Conservation (phyloP, 2,797 vertebrate species). For the Paedocypris micromegethes region DNA sequence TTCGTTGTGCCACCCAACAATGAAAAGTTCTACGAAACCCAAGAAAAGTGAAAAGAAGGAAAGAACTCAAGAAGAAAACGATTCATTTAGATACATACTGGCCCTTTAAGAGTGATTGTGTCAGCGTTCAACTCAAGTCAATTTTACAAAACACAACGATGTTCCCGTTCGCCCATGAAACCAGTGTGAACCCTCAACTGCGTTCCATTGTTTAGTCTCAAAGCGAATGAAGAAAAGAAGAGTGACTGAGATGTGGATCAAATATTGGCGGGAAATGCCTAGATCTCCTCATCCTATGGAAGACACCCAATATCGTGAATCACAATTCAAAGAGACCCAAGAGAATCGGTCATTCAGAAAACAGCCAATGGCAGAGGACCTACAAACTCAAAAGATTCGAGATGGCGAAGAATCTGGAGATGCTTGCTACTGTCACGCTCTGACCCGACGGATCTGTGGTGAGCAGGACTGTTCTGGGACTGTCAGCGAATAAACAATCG, state of each 20-base stretch:
- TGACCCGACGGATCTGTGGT: conserved; percentile 30
- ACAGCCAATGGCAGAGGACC: conserved; percentile 31
- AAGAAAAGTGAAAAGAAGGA: conserved; percentile 1
- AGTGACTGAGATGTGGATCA: conserved; percentile 13
- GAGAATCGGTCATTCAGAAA: conserved; percentile 39
- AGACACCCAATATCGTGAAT: conserved; percentile 48
- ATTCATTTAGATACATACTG: conserved; percentile 15
- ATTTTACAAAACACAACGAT: not conserved
- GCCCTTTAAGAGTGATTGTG: conserved; percentile 26
- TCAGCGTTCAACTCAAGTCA: conserved; percentile 14
- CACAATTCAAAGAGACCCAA: conserved; percentile 44
- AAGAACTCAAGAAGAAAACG: conserved; percentile 3
- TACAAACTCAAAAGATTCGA: conserved; percentile 38
- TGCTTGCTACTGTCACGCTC: conserved; percentile 47
- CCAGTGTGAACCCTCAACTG: conserved; percentile 9
- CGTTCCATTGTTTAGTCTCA: conserved; percentile 9
- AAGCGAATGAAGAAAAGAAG: conserved; percentile 22
- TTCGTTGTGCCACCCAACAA: conserved; percentile 19
- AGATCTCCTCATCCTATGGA: conserved; percentile 46
- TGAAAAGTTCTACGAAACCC: conserved; percentile 9
- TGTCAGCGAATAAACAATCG: conserved; percentile 49
- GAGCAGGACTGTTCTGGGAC: conserved; percentile 33
- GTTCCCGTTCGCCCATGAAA: conserved; percentile 10
- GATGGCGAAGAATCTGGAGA: conserved; percentile 40
- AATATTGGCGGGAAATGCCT: conserved; percentile 29